Evolutionary conservation across 2,113 vertebrate species (phyloP).

Genomic region (Lophotis ruficrista): DNA sequence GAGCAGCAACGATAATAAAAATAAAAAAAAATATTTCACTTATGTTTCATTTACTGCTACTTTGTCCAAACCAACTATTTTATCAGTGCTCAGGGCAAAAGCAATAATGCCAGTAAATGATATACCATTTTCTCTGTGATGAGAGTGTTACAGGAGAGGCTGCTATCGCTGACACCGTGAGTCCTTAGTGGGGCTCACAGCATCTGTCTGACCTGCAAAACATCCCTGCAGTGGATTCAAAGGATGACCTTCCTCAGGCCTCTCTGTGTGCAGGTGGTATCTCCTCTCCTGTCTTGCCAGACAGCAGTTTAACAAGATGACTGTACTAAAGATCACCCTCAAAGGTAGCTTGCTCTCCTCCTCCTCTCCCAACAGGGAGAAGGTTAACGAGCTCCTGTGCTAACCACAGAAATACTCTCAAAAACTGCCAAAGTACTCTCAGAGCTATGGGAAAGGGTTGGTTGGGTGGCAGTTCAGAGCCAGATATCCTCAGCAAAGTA

Average conservation of each 20-base stretch:
- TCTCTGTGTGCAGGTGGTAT: background rate
- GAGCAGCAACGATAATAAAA: background rate
- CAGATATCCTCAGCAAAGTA: background rate
- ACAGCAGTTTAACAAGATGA: background rate
- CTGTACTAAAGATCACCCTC: background rate
- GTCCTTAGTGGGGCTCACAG: background rate
- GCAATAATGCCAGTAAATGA: background rate
- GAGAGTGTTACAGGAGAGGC: background rate
- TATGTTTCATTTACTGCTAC: background rate
- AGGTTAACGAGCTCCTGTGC: background rate
- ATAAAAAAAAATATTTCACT: background rate
- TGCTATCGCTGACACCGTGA: background rate
- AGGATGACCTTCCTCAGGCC: background rate
- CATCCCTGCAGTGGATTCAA: background rate
- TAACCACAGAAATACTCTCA: background rate
- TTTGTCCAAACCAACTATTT: background rate
- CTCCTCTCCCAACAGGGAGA: background rate
- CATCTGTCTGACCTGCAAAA: background rate
- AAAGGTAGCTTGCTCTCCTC: background rate
- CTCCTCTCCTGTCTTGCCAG: background rate
- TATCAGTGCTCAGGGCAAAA: background rate
- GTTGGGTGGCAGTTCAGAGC: background rate
- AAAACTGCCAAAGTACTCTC: background rate
- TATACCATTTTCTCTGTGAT: background rate
- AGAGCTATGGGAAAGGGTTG: background rate